Evolutionary conservation across 2,797 vertebrate species (phyloP).

Genomic region (Mormyrus proboscirostris): DNA sequence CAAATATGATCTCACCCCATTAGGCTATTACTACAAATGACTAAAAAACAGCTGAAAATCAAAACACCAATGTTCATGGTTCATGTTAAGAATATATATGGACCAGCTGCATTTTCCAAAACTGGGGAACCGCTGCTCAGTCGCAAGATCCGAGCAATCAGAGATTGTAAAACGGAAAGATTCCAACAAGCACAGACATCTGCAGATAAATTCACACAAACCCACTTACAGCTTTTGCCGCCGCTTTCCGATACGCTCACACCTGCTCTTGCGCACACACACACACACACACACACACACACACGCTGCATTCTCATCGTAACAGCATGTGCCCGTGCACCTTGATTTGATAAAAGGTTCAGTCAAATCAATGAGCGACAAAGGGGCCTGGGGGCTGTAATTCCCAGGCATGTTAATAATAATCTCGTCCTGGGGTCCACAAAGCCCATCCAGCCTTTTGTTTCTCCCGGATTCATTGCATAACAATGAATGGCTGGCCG

Average conservation of each 20-base stretch:
- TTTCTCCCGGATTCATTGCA: constrained; percentile 59
- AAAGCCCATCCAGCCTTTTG: constrained; percentile 60
- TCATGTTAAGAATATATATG: background rate
- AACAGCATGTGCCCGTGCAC: background rate
- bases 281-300: background rate
- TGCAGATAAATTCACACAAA: background rate
- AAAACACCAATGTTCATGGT: background rate
- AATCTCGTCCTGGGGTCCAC: constrained; percentile 42
- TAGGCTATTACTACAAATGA: background rate
- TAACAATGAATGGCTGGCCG: constrained; percentile 57
- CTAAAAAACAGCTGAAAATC: background rate
- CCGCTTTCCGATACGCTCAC: background rate
- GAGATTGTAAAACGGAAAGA: background rate
- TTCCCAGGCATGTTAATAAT: constrained; percentile 8
- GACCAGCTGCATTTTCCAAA: background rate
- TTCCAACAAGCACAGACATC: background rate
- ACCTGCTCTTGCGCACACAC: background rate
- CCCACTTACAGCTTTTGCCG: background rate
- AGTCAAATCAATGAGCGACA: constrained; percentile 4
- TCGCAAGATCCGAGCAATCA: background rate
- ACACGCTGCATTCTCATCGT: background rate
- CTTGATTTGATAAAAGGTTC: constrained; percentile 1
- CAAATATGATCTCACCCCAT: background rate
- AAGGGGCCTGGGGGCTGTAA: background rate
- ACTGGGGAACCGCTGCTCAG: background rate